These are phyloP conservation scores for Bufotes viridis DNA, from an alignment of 2,797 vertebrate species.

Conservation along the genomic window DNA sequence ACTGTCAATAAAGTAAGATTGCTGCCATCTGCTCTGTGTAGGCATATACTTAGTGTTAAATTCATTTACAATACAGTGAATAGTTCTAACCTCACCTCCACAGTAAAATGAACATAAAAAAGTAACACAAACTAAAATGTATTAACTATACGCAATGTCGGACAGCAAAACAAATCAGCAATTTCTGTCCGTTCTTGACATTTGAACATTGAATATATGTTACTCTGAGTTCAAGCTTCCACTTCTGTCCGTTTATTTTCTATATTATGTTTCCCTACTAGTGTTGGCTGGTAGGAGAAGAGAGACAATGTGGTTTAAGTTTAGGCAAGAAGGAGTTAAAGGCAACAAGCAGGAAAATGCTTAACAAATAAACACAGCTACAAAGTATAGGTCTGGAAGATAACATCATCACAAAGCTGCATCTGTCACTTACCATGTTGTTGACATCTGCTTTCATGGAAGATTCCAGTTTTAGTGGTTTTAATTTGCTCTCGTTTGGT, in stretches of 20 bases:
- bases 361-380: conserved; percentile 39
- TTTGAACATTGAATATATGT: too few species aligned
- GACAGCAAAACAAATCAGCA: background rate
- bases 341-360: conserved; percentile 19
- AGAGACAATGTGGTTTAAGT: background rate
- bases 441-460: conserved; percentile 56
- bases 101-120: background rate
- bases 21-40: background rate
- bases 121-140: background rate
- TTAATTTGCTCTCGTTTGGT: conserved; percentile 58
- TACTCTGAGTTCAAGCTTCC: background rate
- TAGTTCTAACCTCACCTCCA: background rate
- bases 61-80: background rate
- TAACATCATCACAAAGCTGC: conserved; percentile 29
- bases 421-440: conserved; percentile 61
- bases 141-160: background rate
- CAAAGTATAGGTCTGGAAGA: conserved; percentile 34
- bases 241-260: background rate
- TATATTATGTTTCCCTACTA: background rate
- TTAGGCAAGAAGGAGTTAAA: conserved; percentile 47
- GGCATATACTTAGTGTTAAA: background rate
- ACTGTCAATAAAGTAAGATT: background rate
- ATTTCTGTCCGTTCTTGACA: background rate
- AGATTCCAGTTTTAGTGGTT: conserved; percentile 48
- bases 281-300: background rate